Percentiles rank a stretch among this genome's conserved stretches.
phyloP scores from a whole-genome alignment of 2,113 vertebrate species.

The Anguilla rostrata region DNA sequence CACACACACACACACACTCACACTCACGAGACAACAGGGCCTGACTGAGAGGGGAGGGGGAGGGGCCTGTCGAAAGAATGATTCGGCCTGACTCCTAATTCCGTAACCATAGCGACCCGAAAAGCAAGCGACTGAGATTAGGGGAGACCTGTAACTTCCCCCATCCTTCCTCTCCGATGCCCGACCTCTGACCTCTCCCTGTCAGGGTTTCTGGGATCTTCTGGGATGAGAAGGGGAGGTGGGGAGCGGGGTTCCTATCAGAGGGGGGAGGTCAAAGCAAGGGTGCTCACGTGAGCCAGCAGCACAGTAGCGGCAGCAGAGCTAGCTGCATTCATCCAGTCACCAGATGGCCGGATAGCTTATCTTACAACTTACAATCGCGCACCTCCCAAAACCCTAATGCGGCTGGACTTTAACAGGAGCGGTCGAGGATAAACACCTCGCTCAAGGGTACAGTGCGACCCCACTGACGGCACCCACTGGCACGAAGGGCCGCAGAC shows the following conservation, averaged over 20 bases:
- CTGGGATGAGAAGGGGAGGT: background rate
- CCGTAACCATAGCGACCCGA: background rate
- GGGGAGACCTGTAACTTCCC: background rate
- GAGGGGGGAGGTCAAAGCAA: background rate
- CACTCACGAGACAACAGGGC: background rate
- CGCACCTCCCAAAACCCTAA: background rate
- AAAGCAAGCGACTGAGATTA: background rate
- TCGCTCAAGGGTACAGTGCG: background rate
- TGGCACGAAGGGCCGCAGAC: too few species aligned
- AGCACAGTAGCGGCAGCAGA: background rate
- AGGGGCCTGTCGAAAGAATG: background rate
- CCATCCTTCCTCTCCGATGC: background rate
- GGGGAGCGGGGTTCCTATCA: background rate
- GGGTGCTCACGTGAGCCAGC: background rate
- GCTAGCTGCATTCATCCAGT: background rate
- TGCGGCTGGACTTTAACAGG: background rate
- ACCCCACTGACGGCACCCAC: background rate
- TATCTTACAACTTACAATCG: background rate
- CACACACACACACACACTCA: background rate
- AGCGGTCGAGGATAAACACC: background rate
- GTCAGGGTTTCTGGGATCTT: background rate
- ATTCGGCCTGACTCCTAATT: background rate
- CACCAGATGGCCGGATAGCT: slow-evolving; percentile 5
- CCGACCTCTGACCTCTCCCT: background rate
- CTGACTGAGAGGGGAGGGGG: background rate